Evolutionary conservation across 1,140 invertebrate genomes (phyloP).

Genomic region (Apis cerana): DNA sequence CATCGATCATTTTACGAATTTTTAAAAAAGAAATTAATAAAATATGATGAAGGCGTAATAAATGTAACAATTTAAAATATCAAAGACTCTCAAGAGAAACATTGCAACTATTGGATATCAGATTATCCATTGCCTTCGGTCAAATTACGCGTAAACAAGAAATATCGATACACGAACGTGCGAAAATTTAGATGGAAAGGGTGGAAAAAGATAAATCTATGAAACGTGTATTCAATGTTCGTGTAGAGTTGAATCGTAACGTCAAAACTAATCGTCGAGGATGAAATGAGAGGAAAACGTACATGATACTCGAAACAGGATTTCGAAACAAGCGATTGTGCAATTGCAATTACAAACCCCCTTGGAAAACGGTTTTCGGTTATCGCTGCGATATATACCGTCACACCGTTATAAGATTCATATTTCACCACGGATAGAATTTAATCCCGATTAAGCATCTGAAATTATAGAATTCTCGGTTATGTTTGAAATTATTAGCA

Average conservation of each 20-base stretch:
- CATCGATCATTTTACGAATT: neutral
- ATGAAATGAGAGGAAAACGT: neutral
- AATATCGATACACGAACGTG: neutral
- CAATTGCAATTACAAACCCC: neutral
- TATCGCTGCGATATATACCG: neutral
- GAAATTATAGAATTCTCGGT: neutral
- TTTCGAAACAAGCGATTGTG: neutral
- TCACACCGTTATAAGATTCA: neutral
- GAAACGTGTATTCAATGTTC: neutral
- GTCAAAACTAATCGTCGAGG: neutral
- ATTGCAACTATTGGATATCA: neutral
- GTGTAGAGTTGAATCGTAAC: slow-evolving; percentile 32
- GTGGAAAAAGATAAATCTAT: neutral
- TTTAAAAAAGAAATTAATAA: neutral
- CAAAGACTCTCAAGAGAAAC: neutral
- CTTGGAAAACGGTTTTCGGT: neutral
- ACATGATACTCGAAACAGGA: neutral
- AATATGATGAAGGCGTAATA: neutral
- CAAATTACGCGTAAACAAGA: neutral
- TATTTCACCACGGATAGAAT: neutral
- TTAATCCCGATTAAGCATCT: neutral
- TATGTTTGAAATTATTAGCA: neutral
- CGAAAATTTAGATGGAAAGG: neutral
- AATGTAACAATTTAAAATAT: neutral
- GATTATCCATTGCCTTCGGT: neutral